A percentile compares a stretch with the other conserved stretches of the same genome.
phyloP scores from a whole-genome alignment of 2,888 invertebrate genomes.

The Epistrophella euchroma region DNA sequence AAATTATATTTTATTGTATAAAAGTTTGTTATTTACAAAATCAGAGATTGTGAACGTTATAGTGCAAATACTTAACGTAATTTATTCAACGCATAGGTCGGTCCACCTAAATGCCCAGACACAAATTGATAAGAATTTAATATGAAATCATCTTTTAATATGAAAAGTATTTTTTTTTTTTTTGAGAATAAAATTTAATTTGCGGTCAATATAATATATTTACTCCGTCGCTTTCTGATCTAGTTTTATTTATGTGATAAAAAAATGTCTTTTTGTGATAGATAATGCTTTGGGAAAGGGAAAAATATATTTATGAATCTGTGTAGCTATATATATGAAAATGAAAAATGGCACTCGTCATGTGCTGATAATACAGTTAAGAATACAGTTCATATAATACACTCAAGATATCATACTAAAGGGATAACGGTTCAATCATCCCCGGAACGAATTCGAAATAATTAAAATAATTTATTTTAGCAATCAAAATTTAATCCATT shows the following conservation, averaged over 20 bases:
- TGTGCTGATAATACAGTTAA: constrained; percentile 6
- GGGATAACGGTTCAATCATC: constrained; percentile 15
- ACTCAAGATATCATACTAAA: not conserved
- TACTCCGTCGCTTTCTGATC: not conserved
- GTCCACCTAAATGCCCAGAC: constrained; percentile 16
- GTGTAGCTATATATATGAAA: not conserved
- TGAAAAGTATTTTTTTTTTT: not conserved
- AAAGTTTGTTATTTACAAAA: not conserved
- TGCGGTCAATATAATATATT: constrained; percentile 7
- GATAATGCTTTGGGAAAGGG: not conserved
- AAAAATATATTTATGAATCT: not conserved
- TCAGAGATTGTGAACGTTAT: not conserved
- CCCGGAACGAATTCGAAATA: no score
- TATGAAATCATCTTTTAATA: not conserved
- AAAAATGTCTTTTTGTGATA: constrained; percentile 1
- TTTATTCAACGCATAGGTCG: not conserved
- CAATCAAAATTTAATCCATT: no score
- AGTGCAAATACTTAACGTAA: not conserved
- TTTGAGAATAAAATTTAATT: constrained; percentile 19
- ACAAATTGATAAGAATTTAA: constrained; percentile 24
- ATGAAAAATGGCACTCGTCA: not conserved
- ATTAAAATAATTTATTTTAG: not conserved
- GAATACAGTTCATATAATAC: constrained; percentile 1
- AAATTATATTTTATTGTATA: not conserved
- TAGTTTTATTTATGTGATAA: constrained; percentile 9